Evolutionary conservation across 2,888 invertebrate genomes (phyloP).

Genomic region (Frankliniella fusca): DNA sequence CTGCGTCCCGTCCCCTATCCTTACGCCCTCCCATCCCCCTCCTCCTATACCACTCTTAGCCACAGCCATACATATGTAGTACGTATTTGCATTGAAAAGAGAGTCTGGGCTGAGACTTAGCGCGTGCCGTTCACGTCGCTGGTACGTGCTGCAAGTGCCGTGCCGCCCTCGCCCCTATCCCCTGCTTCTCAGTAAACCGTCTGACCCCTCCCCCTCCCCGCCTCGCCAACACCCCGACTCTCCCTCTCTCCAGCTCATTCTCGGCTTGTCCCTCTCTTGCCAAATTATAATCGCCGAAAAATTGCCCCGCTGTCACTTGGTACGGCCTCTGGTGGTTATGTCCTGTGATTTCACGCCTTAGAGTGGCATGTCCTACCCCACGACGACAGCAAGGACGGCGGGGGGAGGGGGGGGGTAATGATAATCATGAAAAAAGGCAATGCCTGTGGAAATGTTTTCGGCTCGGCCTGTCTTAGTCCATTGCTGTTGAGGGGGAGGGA

Average conservation of each 20-base stretch:
- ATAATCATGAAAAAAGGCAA: not conserved
- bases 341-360: too few relatives aligned
- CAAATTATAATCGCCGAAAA: too few relatives aligned
- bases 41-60: not conserved
- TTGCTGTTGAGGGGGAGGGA: not conserved
- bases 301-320: too few relatives aligned
- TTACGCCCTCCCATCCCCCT: not conserved
- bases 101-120: slow-evolving; percentile 19
- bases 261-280: too few relatives aligned
- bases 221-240: not conserved
- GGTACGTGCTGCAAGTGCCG: not conserved
- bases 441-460: not conserved
- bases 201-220: not conserved
- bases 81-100: slow-evolving; percentile 18
- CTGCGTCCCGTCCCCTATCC: not conserved
- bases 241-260: too few relatives aligned
- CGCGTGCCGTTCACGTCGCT: not conserved
- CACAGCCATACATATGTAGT: slow-evolving; percentile 20
- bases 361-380: too few relatives aligned
- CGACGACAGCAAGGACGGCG: not conserved
- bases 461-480: not conserved
- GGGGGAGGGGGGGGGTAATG: not conserved
- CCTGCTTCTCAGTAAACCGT: not conserved
- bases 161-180: not conserved
- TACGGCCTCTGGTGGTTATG: too few relatives aligned